Evolutionary conservation across 2,113 vertebrate species (phyloP).

Genomic region (Vulpes ferrilata): DNA sequence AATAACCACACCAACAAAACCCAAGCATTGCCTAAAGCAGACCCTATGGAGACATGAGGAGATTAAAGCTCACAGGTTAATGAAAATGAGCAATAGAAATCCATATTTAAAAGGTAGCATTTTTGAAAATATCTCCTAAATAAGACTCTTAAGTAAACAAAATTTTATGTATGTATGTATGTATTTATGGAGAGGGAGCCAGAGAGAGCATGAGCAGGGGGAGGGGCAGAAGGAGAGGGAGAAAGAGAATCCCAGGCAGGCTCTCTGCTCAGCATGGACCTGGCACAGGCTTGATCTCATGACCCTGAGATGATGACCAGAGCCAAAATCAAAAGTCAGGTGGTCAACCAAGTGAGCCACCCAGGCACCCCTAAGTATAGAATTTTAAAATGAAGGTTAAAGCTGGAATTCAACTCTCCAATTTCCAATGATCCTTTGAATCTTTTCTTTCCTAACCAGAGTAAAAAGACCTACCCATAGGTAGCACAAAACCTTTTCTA

Average conservation of each 20-base stretch:
- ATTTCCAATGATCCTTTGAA: neutral
- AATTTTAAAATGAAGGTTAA: conserved; percentile 30
- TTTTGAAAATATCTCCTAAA: conserved; percentile 5
- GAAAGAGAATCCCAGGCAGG: neutral
- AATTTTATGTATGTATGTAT: neutral
- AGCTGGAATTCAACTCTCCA: neutral
- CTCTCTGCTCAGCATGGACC: neutral
- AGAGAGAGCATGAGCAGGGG: neutral
- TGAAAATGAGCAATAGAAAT: conserved; percentile 62
- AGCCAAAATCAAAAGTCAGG: neutral
- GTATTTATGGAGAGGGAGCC: neutral
- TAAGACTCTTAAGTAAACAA: neutral
- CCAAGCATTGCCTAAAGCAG: conserved; percentile 11
- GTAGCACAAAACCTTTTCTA: neutral
- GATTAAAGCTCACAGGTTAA: conserved; percentile 68
- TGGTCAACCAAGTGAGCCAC: neutral
- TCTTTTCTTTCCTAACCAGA: neutral
- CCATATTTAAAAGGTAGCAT: neutral
- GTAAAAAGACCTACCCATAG: neutral
- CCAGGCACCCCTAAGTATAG: neutral
- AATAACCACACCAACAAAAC: neutral
- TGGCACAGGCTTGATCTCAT: neutral
- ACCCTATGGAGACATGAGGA: conserved; percentile 55
- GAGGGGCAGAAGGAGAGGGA: neutral
- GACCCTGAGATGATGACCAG: neutral